These are phyloP conservation scores for Molorchus minor DNA, from an alignment of 2,888 invertebrate genomes.

Conservation along the genomic window DNA sequence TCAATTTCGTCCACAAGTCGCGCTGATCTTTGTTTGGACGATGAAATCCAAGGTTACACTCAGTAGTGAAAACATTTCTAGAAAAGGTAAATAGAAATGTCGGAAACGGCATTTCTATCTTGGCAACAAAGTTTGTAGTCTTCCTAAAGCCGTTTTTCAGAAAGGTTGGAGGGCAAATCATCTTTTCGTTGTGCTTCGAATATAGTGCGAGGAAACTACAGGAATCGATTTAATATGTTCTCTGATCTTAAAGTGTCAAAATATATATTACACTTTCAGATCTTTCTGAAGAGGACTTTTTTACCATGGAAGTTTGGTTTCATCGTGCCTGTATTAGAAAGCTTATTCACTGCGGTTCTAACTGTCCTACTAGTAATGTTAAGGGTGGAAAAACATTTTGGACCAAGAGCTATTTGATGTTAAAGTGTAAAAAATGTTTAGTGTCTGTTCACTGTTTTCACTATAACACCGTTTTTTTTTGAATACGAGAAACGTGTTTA, in stretches of 20 bases:
- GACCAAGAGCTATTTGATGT: too few species aligned
- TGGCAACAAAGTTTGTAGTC: conserved; percentile 16
- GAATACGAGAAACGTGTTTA: too few species aligned
- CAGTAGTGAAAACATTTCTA: conserved; percentile 19
- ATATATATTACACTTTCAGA: conserved; percentile 2
- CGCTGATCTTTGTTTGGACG: conserved; percentile 24
- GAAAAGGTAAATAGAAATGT: conserved; percentile 26
- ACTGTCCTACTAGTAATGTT: conserved; percentile 7
- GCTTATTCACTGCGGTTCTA: conserved; percentile 3
- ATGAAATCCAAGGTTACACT: conserved; percentile 28
- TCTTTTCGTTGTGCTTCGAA: conserved; percentile 10
- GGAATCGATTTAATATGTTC: conserved; percentile 24
- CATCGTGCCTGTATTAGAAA: conserved; percentile 3
- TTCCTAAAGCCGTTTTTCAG: conserved; percentile 23
- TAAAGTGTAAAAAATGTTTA: too few species aligned
- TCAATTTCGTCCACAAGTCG: conserved; percentile 20
- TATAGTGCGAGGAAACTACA: conserved; percentile 20
- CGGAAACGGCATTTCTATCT: conserved; percentile 13
- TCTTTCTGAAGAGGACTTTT: conserved; percentile 16
- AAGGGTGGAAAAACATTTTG: conserved; percentile 1
- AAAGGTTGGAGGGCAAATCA: conserved; percentile 6
- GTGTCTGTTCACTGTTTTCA: too few species aligned
- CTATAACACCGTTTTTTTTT: too few species aligned
- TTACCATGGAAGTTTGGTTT: conserved; percentile 12
- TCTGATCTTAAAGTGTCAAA: too few species aligned